Conservation (phyloP, 2,888 invertebrate genomes). For the Argynnis bischoffii region DNA sequence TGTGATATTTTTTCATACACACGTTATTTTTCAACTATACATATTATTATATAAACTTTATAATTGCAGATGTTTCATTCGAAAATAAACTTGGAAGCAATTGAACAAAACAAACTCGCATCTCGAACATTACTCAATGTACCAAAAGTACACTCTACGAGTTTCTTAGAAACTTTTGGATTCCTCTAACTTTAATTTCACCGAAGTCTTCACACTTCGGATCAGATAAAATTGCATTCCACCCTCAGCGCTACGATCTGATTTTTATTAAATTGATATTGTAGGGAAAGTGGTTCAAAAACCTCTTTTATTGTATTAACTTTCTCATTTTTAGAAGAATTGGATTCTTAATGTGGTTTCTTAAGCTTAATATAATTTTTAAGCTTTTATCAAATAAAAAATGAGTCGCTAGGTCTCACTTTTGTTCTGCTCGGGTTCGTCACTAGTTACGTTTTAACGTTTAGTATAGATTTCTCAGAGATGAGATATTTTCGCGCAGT, state of each 20-base stretch:
- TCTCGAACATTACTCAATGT: conserved; percentile 42
- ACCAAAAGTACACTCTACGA: conserved; percentile 36
- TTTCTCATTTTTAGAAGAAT: conserved; percentile 3
- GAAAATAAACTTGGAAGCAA: conserved; percentile 21
- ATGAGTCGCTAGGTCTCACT: neutral
- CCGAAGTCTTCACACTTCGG: conserved; percentile 43
- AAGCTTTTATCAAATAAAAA: too few species aligned
- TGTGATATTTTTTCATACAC: too few species aligned
- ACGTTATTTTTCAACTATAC: too few species aligned
- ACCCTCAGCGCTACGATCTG: conserved; percentile 30
- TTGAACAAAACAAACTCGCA: conserved; percentile 27
- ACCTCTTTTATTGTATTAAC: conserved; percentile 21
- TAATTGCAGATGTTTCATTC: neutral
- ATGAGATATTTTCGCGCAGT: too few species aligned
- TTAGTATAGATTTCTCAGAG: too few species aligned
- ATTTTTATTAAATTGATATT: conserved; percentile 43
- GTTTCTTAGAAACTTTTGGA: conserved; percentile 41
- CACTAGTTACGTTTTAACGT: too few species aligned
- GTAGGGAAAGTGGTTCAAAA: conserved; percentile 24
- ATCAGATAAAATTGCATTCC: conserved; percentile 51
- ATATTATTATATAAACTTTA: too few species aligned
- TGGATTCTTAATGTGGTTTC: conserved; percentile 13
- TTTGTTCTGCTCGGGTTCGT: neutral
- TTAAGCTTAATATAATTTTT: conserved; percentile 1
- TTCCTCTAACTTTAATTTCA: conserved; percentile 50